Conservation (phyloP, 2,113 vertebrate genomes). For the Forbesichthys agassizii region DNA sequence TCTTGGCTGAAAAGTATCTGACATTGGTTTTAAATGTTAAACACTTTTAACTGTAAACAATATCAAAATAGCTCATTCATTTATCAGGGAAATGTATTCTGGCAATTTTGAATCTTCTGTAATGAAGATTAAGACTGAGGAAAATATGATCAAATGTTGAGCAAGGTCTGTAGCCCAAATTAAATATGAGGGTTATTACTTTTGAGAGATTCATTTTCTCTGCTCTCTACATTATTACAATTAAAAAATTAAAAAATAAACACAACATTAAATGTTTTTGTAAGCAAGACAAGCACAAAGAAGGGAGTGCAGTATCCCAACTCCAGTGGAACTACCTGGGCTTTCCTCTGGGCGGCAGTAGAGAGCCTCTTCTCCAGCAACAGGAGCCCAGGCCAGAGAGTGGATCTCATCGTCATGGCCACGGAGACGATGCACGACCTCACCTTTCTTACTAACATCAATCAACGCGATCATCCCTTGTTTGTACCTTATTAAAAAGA, state of each 20-base stretch:
- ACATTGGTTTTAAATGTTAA: no score
- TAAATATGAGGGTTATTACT: neutral
- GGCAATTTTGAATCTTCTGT: neutral
- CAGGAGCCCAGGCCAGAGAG: constrained; percentile 87
- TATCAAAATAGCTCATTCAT: neutral
- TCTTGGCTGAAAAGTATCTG: no score
- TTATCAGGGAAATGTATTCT: neutral
- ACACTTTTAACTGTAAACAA: neutral
- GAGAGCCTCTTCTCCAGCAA: constrained; percentile 72
- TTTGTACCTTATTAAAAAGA: constrained; percentile 83
- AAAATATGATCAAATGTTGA: neutral
- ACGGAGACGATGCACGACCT: constrained; percentile 85
- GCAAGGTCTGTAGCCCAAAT: neutral
- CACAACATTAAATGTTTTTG: no score
- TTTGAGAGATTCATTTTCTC: neutral
- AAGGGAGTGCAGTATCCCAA: neutral
- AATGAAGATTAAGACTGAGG: neutral
- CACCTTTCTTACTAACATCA: constrained; percentile 90
- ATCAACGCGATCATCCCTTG: constrained; percentile 92
- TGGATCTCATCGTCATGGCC: constrained; percentile 97
- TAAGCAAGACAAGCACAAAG: no score
- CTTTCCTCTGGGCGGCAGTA: constrained; percentile 71
- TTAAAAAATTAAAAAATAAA: no score
- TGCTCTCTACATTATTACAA: no score
- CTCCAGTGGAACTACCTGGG: constrained; percentile 63